Conservation (phyloP, 2,888 invertebrate genomes). For the Busseola fusca region DNA sequence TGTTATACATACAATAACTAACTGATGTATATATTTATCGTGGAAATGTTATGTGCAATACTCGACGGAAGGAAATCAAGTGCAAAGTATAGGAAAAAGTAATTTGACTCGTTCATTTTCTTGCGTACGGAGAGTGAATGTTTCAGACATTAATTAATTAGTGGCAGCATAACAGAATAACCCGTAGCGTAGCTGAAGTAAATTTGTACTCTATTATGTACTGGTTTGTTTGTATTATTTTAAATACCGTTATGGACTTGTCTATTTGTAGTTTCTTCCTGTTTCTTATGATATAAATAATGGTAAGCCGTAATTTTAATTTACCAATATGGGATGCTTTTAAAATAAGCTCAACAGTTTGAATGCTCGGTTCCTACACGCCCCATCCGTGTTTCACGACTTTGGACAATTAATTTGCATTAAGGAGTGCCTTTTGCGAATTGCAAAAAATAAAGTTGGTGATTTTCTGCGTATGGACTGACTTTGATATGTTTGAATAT, state of each 20-base stretch:
- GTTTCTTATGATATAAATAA: constrained; percentile 77
- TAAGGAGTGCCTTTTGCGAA: constrained; percentile 84
- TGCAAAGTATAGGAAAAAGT: constrained; percentile 68
- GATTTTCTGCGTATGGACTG: constrained; percentile 79
- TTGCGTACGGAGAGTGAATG: constrained; percentile 69
- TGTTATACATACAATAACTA: constrained; percentile 67
- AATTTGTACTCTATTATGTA: constrained; percentile 66
- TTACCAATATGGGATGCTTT: constrained; percentile 64
- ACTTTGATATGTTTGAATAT: constrained; percentile 81
- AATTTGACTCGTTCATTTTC: constrained; percentile 70
- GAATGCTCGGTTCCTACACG: constrained; percentile 58
- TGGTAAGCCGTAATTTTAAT: constrained; percentile 69
- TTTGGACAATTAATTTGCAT: constrained; percentile 71
- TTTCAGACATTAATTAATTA: constrained; percentile 63
- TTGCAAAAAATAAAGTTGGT: constrained; percentile 70
- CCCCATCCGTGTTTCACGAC: constrained; percentile 52
- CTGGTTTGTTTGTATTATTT: constrained; percentile 70
- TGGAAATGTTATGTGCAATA: constrained; percentile 81
- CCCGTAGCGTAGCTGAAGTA: constrained; percentile 66
- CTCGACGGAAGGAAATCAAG: constrained; percentile 71
- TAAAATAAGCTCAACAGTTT: constrained; percentile 68
- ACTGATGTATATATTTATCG: constrained; percentile 76
- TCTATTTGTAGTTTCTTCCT: constrained; percentile 81
- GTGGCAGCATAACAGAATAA: constrained; percentile 70
- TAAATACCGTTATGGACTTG: constrained; percentile 68